Percentiles rank a stretch among this genome's conserved stretches.
phyloP scores from a whole-genome alignment of 2,888 invertebrate species.

The Chalcosyrphus nemorum region DNA sequence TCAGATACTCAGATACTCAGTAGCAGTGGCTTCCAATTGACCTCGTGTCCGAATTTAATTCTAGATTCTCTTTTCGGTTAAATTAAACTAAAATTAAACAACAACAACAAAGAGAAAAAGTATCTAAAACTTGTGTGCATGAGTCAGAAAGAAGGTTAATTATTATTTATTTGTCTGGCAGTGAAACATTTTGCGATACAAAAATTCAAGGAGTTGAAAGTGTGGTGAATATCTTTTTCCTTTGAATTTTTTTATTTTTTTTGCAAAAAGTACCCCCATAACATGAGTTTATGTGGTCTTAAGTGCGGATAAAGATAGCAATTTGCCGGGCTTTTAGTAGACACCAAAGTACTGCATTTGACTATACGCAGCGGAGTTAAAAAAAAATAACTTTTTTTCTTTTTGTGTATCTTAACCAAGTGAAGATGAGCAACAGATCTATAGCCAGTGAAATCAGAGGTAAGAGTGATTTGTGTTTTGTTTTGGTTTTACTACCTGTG shows the following conservation, averaged over 20 bases:
- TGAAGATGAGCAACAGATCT: conserved; percentile 71
- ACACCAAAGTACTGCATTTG: background rate
- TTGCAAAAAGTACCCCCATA: background rate
- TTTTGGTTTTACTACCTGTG: conserved; percentile 7
- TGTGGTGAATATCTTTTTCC: conserved; percentile 18
- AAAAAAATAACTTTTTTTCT: background rate
- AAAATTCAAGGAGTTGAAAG: background rate
- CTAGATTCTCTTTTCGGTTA: background rate
- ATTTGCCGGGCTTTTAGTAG: background rate
- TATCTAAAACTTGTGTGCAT: background rate
- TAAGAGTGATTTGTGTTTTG: conserved; percentile 41
- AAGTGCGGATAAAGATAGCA: conserved; percentile 21
- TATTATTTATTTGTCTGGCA: conserved; percentile 38
- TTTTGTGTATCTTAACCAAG: background rate
- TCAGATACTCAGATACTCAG: background rate
- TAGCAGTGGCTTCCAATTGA: conserved; percentile 56
- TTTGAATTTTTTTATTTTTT: background rate
- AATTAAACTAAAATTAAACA: conserved; percentile 8
- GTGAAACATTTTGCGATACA: background rate
- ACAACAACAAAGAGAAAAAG: too few species aligned
- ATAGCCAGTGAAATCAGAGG: conserved; percentile 72
- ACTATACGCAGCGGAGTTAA: background rate
- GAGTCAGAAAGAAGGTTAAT: conserved; percentile 22
- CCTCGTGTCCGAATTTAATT: conserved; percentile 48
- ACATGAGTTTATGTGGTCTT: conserved; percentile 11